Evolutionary conservation across 2,113 vertebrate genomes (phyloP), one percentile per base, ranked within the genome.

Genomic region (Ondatra zibethicus): DNA sequence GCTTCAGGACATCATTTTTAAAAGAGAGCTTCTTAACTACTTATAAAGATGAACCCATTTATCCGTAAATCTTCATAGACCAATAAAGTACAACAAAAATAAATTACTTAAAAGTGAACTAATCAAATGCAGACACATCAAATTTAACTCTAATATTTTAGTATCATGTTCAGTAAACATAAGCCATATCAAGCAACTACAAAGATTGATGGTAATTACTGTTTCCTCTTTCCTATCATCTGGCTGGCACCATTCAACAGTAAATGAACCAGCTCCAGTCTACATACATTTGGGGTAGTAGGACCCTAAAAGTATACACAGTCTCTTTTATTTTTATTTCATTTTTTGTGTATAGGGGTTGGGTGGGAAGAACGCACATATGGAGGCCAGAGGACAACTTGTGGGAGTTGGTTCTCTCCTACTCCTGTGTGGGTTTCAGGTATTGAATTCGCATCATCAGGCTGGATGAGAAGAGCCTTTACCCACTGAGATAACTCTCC

Each of bases 1-100:
- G 70, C 66, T 33, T 96, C 80, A 42, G 88, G 93, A 39, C 73
- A 96, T 96, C 80, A 72, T 95, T 97, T 82, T 96, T 10, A 36
- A 68, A 63, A 47, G 11, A 84, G n/a, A 84, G 23, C 9, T 95
- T 90, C 42, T 95, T 92, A 88, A 78, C 55, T 78, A 58, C 61
- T 82, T 91, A 23, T 76, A 31, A 90, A 91, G 68, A 84, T 88
- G 50, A 55, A 61, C 63, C 39, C 39, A 12, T 91, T 72, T 66
- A 2, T 10, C 31, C 23, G 12, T 7, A 70, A 92, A 68, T 91
- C 14, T 58, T 95, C 76, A 96, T 39, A 76, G 10, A 75, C 17
- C 76, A 95, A 88, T 93, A 93, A 93, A 96, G 33, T 45, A 8
- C 25, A 89, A 78, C 33, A 91, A 92, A 63, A 96, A 72, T 85